phyloP scores from a whole-genome alignment of 1,140 invertebrate genomes.

The Coenobita brevimanus region DNA sequence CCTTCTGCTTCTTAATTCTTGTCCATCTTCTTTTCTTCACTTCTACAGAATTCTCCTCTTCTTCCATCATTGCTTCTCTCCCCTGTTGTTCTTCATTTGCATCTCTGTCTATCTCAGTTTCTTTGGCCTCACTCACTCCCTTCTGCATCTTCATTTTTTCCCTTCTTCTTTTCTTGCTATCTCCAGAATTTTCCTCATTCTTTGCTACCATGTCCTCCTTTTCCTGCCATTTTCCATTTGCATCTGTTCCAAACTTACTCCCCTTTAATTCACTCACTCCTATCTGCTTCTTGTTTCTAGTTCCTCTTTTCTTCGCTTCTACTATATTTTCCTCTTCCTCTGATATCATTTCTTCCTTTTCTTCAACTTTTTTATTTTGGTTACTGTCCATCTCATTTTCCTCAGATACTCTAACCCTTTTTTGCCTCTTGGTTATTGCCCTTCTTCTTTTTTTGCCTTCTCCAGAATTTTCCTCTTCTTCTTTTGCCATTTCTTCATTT shows the following conservation, averaged over 20 bases:
- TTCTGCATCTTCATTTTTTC: background rate
- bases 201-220: background rate
- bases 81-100: background rate
- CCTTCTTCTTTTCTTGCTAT: too few species aligned
- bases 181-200: background rate
- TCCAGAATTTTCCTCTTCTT: background rate
- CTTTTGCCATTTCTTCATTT: background rate
- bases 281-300: background rate
- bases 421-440: too few species aligned
- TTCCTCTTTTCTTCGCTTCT: background rate
- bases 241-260: background rate
- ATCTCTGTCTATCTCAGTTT: too few species aligned
- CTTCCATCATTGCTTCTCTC: background rate
- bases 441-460: too few species aligned
- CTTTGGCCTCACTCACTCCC: background rate
- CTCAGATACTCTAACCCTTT: too few species aligned
- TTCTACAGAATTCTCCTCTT: background rate
- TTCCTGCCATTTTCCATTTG: background rate
- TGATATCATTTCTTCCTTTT: background rate
- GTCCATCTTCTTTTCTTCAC: background rate
- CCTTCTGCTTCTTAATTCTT: background rate
- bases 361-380: background rate
- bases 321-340: background rate
- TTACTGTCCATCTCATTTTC: background rate
- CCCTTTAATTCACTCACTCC: background rate